Base-by-base conservation (phyloP, 2,888 invertebrate genomes). In the Halocaridina rubra region DNA sequence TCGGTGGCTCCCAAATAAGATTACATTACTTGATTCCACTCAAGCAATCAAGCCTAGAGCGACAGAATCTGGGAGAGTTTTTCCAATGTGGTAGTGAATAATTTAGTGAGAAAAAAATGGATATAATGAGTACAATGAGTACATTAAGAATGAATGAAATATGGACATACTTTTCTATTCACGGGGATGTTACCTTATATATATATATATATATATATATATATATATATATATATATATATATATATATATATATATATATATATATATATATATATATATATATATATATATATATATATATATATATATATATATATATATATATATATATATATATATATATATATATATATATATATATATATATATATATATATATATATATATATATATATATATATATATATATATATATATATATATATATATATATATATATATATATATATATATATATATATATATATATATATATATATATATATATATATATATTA, bases 251-350 rank as follows among this genome's bases (percentile, higher is more conserved):
- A 69, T 69, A 69, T 69, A 69, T 69, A 69, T 69, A 69, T 69
- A 69, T 69, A 69, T 69, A 69, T 69, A 69, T 69, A 69, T 69
- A 69, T 69, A 69, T 69, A 24, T 69, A 69, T 69, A 69, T 69
- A 69, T 69, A 69, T 69, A 69, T 69, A 24, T 69, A 69, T 69
- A 69, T 69, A 69, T 24, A 24, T 69, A 69, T 69, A 69, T 69
- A 69, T 69, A 69, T 69, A 69, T 69, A 69, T 69, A 69, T 69
- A 69, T 69, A 69, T 69, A 69, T 69, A 69, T 69, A 69, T 69
- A 69, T 69, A 24, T 69, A 69, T 69, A 69, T 69, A 69, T 69
- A 69, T 69, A 69, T 69, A 69, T 69, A 69, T 69, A 69, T 69
- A 69, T 69, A 69, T 69, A 69, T 69, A 69, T 69, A 69, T 69